Percentiles rank a stretch among this genome's conserved stretches.
Conservation (phyloP, 2,797 vertebrate species). For the Acrossocheilus fasciatus region DNA sequence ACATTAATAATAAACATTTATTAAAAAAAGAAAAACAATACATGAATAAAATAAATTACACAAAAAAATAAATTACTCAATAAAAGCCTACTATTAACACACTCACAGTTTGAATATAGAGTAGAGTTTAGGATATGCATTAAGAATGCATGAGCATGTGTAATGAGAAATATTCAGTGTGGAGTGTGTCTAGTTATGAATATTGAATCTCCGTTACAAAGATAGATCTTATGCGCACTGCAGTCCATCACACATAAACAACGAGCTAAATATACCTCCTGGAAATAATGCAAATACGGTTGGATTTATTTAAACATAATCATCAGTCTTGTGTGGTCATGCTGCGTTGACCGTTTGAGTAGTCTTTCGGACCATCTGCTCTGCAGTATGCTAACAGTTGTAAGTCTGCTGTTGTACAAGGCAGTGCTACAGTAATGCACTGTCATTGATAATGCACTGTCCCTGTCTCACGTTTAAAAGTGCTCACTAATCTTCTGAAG, state of each 20-base stretch:
- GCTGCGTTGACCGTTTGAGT: slow-evolving; percentile 40
- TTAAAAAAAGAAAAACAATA: too few relatives aligned
- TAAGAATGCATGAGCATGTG: background rate
- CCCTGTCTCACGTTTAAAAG: slow-evolving; percentile 24
- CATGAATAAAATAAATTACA: background rate
- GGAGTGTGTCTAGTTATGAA: background rate
- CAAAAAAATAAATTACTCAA: background rate
- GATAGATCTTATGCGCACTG: background rate
- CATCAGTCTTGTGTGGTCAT: slow-evolving; percentile 23
- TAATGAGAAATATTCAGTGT: slow-evolving; percentile 11
- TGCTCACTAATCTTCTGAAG: slow-evolving; percentile 25
- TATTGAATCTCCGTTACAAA: background rate
- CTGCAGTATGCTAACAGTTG: slow-evolving; percentile 16
- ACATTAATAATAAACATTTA: background rate
- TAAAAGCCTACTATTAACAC: background rate
- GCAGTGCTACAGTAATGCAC: background rate
- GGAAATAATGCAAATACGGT: slow-evolving; percentile 16
- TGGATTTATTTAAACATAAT: slow-evolving; percentile 24
- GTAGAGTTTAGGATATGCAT: background rate
- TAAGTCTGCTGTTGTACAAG: slow-evolving; percentile 19
- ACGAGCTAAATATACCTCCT: slow-evolving; percentile 33
- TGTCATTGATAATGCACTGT: slow-evolving; percentile 27
- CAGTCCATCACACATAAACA: slow-evolving; percentile 11
- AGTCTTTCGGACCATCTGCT: slow-evolving; percentile 34
- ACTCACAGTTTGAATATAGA: background rate